Evolutionary conservation across 2,797 vertebrate genomes (phyloP), one percentile per base, ranked within the genome.

Genomic region (Mormyrus proboscirostris): DNA sequence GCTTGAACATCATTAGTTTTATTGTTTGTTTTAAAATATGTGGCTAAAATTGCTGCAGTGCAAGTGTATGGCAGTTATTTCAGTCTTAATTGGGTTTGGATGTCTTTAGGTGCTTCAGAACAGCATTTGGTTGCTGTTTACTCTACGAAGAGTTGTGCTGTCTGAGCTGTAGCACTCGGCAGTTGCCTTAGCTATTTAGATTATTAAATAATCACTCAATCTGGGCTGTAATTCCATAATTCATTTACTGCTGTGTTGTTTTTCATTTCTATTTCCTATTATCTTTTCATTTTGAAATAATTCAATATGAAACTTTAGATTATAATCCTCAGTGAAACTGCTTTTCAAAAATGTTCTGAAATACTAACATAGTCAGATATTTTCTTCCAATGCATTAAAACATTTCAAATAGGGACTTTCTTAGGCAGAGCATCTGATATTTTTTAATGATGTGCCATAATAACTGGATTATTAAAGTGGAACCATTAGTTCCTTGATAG

Each of bases 311-410:
- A 44, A n/a, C 3, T 44, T 44, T 79, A 19, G 38, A 79, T 79
- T 44, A n/a, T 44, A 19, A 44, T 79, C 73, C 73, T 44, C 73
- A 79, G 14, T 79, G 38, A 38, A 79, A 16, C 73, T 79, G 33
- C 33, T 76, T 38, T 38, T 76, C 69, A 76, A 76, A 76, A 76
- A 41, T 76, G 69, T 41, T 41, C 4, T 16, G 2, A 79, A 79
- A 44, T 79, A 79, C 33, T 38, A 65, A 62, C n/a, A 65, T 9
- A 3, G 73, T 44, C 41, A 44, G 41, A 44, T 41, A 79, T 79
- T 79, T 44, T 79, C 69, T n/a, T 79, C 73, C 73, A 44, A 73
- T 12, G 65, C 65, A 73, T 69, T 79, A 79, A 79, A 79, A 79
- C 73, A 73, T 79, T 79, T 44, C 38, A 44, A n/a, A 79, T 44